Evolutionary conservation across 2,113 vertebrate genomes (phyloP), one percentile per base, ranked within the genome.

Genomic region (Chloroceryle aenea): DNA sequence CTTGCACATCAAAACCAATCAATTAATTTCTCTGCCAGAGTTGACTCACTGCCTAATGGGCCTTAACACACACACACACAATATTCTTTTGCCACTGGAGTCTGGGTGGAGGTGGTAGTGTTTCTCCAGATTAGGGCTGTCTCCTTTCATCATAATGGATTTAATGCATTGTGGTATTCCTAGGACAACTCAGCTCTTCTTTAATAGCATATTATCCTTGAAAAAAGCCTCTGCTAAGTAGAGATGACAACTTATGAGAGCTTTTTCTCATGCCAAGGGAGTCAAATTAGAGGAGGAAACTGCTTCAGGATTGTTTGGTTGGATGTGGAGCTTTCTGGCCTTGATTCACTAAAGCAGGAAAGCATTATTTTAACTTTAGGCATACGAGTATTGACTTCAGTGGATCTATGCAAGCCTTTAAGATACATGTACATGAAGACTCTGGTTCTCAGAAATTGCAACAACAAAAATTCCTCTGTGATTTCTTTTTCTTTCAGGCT

Each of bases 181-280:
- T 93, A 81, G 83, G 66, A 89, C 48, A 95, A 74, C 53, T 90
- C n/a, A 50, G 55, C 68, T 90, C 40, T 67, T 91, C 67, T 87
- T 86, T 77, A 95, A 58, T 79, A 58, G 69, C 14, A 5, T 53
- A 66, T 92, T 90, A 78, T 23, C 30, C 26, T 62, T 75, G 42
- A 91, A 79, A 78, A 78, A 27, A 73, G 22, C 29, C 38, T 78
- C 61, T 52, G 14, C 61, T 95, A 92, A 95, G 40, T 30, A 87
- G 56, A 72, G 30, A 45, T 82, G 81, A 89, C 75, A 95, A 72
- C 13, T 1, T 59, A 4, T 19, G 48, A 55, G 74, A 93, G n/a
- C 7, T 68, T 85, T 88, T 56, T 84, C 42, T 74, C 68, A 30
- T 23, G 30, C 47, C n/a, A 77, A 66, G 30, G 23, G 21, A 93